Base-by-base conservation (phyloP, 2,797 vertebrate species). In the Antrozous pallidus region DNA sequence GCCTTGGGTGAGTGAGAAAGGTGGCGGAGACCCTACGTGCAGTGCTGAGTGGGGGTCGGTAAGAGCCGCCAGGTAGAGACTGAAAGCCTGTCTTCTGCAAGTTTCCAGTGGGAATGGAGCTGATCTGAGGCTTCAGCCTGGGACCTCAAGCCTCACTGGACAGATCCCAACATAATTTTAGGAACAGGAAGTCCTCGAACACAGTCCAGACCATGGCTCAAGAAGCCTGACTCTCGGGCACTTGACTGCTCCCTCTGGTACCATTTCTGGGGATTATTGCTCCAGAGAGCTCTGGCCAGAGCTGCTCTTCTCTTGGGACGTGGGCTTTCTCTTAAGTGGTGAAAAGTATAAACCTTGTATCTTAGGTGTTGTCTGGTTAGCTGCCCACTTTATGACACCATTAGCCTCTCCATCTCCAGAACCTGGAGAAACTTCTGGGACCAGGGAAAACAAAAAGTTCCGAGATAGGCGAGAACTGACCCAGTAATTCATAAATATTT, bases 391-490 rank as follows among this genome's bases (percentile, higher is more conserved):
- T 82, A 51, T 61, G 67, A 81, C 26, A n/a, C 10, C n/a, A 26
- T 31, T 14, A 65, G 78, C 13, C 38, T 82, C 58, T 82, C 47
- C 45, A n/a, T 89, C 67, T 82, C 33, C 38, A 80, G 78, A 88
- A 42, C 31, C 74, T 85, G 45, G 56, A 91, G 58, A 75, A 33
- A 90, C 61, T 92, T 81, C 85, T 91, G 91, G 89, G 47, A 94
- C 36, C 65, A 88, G 89, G 94, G 81, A 79, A 88, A 65, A 90
- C 33, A 67, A 80, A 83, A 90, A 86, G 31, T 71, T 70, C 28
- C 31, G 67, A 88, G 86, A 81, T 45, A 70, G 45, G 40, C 63
- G 69, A 45, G 86, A 16, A 28, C 42, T 65, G 63, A 73, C 31
- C 67, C 63, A 74, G 16, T 81, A 79, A 84, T 70, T 86, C 73